A percentile compares a stretch with the other conserved stretches of the same genome.
Evolutionary conservation across 2,113 vertebrate genomes (phyloP).

Genomic region (Conger conger): DNA sequence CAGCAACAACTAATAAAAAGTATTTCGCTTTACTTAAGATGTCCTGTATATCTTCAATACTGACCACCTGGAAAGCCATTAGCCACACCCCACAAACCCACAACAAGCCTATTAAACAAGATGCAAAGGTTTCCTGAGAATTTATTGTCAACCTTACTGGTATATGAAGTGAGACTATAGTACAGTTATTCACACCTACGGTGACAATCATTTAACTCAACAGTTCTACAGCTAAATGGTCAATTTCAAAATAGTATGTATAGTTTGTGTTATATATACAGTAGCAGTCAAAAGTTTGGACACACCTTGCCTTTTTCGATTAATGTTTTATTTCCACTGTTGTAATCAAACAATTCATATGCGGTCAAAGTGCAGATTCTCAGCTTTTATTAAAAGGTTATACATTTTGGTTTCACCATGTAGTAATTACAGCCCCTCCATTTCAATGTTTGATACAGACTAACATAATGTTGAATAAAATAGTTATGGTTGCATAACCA

Average conservation of each 20-base stretch:
- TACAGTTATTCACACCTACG: slow-evolving; percentile 29
- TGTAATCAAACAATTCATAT: too few species aligned
- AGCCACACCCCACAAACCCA: slow-evolving; percentile 50
- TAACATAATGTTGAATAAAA: too few species aligned
- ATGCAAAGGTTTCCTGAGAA: slow-evolving; percentile 89
- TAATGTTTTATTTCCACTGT: too few species aligned
- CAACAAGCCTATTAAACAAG: slow-evolving; percentile 77
- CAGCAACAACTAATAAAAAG: not conserved
- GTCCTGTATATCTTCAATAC: slow-evolving; percentile 35
- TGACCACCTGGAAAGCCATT: slow-evolving; percentile 69
- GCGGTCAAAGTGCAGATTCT: too few species aligned
- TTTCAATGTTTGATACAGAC: too few species aligned
- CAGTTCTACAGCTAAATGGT: slow-evolving; percentile 19
- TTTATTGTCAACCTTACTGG: slow-evolving; percentile 88
- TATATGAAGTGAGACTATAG: slow-evolving; percentile 67
- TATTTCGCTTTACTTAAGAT: slow-evolving; percentile 27
- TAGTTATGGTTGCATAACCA: too few species aligned
- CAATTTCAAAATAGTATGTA: slow-evolving; percentile 47
- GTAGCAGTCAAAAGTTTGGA: too few species aligned
- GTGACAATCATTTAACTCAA: slow-evolving; percentile 49
- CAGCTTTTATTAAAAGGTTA: too few species aligned
- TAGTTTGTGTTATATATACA: slow-evolving; percentile 32
- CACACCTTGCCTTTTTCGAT: too few species aligned
- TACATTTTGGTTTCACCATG: too few species aligned
- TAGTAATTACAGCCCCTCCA: too few species aligned